Evolutionary conservation across 2,888 invertebrate genomes (phyloP).

Genomic region (Morinoia aosen): DNA sequence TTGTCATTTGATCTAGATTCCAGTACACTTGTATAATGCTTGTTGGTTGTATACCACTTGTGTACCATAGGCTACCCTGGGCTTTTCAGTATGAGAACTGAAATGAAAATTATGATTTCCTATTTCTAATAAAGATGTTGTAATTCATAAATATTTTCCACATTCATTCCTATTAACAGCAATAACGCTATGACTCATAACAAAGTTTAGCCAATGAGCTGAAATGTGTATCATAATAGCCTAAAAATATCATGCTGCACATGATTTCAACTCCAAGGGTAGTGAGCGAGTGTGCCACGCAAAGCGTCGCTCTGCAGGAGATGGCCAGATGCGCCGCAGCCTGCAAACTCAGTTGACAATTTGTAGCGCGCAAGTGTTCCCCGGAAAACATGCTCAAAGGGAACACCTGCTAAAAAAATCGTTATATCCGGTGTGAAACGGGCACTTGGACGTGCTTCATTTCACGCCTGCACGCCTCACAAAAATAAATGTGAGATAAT

Average conservation of each 20-base stretch:
- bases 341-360: not conserved
- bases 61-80: too few species aligned
- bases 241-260: too few species aligned
- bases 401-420: not conserved
- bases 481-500: not conserved
- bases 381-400: not conserved
- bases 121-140: too few species aligned
- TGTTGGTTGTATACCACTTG: too few species aligned
- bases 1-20: too few species aligned
- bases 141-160: not conserved
- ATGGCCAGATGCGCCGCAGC: not conserved
- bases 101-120: too few species aligned
- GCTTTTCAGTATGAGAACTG: too few species aligned
- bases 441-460: not conserved
- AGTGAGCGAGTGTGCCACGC: not conserved
- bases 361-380: not conserved
- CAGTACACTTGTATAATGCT: too few species aligned
- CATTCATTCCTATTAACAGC: not conserved
- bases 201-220: too few species aligned
- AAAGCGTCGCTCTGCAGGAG: not conserved
- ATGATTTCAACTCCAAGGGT: not conserved
- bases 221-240: too few species aligned
- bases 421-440: not conserved
- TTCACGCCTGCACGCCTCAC: not conserved
- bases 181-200: not conserved